Conservation (phyloP, 2,113 vertebrate genomes). For the Oryzias curvinotus region DNA sequence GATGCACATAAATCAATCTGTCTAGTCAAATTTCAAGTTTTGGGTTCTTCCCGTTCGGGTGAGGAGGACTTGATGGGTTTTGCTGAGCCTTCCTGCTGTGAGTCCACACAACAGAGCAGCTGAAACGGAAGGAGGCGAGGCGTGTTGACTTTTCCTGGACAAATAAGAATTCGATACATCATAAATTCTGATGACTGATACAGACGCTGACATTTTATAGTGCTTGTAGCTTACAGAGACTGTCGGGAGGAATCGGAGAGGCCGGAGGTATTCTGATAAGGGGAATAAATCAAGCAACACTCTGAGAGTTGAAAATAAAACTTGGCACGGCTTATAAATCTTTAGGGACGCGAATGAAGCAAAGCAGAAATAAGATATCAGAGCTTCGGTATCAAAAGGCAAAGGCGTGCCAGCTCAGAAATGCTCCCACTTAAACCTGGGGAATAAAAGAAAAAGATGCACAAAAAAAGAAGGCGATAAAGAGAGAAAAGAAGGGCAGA, state of each 20-base stretch:
- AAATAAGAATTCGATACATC: constrained; percentile 46
- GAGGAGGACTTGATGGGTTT: not conserved
- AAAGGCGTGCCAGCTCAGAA: constrained; percentile 15
- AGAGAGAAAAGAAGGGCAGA: constrained; percentile 33
- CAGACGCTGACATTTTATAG: constrained; percentile 56
- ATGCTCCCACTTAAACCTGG: constrained; percentile 10
- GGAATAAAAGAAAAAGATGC: constrained; percentile 14
- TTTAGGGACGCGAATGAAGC: constrained; percentile 58
- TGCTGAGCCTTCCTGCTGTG: constrained; percentile 1
- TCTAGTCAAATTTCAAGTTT: not conserved
- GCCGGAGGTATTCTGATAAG: constrained; percentile 56
- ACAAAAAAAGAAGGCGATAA: constrained; percentile 16
- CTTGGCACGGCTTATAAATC: constrained; percentile 54
- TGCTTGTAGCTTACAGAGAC: constrained; percentile 24
- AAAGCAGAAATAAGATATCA: constrained; percentile 51
- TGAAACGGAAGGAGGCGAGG: constrained; percentile 22
- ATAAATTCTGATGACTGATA: constrained; percentile 60
- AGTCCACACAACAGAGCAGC: constrained; percentile 9
- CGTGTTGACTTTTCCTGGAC: constrained; percentile 39
- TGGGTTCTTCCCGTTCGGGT: not conserved
- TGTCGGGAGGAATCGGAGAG: constrained; percentile 43
- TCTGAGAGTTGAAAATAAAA: constrained; percentile 55
- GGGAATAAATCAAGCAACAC: constrained; percentile 60
- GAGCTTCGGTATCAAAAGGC: constrained; percentile 42
- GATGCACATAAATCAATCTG: not conserved